Conservation (phyloP, 35 echinoderm and acorn worm species). For the Apostichopus californicus region DNA sequence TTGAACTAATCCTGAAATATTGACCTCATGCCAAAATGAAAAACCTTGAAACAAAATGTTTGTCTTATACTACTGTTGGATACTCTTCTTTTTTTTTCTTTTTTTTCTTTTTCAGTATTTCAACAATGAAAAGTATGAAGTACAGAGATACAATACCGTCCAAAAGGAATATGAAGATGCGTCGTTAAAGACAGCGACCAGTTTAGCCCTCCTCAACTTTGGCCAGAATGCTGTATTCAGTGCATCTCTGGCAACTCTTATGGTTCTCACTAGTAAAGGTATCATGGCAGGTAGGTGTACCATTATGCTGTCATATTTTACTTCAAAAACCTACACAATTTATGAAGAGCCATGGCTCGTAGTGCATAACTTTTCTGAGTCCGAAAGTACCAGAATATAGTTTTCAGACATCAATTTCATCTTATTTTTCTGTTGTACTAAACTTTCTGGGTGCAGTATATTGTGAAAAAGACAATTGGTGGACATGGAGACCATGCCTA, state of each 20-base stretch:
- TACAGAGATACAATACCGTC: conserved; percentile 69
- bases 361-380: no score
- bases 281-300: conserved; percentile 81
- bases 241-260: conserved; percentile 81
- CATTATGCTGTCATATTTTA: no score
- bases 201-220: conserved; percentile 94
- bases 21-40: no score
- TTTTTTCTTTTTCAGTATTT: conserved; percentile 75
- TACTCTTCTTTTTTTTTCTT: not conserved
- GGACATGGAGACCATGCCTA: not conserved
- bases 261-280: conserved; percentile 95
- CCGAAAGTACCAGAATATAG: no score
- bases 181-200: conserved; percentile 89
- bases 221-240: conserved; percentile 98
- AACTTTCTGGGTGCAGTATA: no score
- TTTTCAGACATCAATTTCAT: no score
- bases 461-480: not conserved
- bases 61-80: no score
- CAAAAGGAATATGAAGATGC: conserved; percentile 81
- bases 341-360: no score
- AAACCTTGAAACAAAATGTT: no score
- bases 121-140: conserved; percentile 94
- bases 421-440: no score
- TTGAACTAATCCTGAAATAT: no score
- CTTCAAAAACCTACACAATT: no score